A percentile compares a stretch with the other conserved stretches of the same genome.
Evolutionary conservation across 1,140 invertebrate genomes (phyloP).

Genomic region (Tenebrio molitor): DNA sequence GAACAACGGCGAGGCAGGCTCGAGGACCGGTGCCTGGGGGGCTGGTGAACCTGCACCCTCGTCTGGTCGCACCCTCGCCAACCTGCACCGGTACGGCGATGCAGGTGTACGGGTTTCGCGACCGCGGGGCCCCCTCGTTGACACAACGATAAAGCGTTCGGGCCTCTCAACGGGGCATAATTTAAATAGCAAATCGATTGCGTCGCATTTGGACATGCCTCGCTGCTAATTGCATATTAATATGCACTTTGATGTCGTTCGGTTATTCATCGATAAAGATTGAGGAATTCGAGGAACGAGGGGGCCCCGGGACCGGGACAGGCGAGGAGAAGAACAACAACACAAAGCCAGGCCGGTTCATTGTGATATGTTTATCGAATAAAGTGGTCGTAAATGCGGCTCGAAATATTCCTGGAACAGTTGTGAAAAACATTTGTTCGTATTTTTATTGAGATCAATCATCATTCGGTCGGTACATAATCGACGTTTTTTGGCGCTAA

Average conservation of each 20-base stretch:
- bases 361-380: background rate
- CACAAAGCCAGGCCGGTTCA: background rate
- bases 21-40: too few relatives aligned
- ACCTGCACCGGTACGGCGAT: too few relatives aligned
- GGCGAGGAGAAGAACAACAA: conserved; percentile 4
- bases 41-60: too few relatives aligned
- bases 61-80: too few relatives aligned
- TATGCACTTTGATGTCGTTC: conserved; percentile 25
- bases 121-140: background rate
- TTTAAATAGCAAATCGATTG: conserved; percentile 23
- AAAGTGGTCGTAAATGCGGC: conserved; percentile 1
- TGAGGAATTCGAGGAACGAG: conserved; percentile 9
- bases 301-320: too few relatives aligned
- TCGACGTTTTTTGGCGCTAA: conserved; percentile 21
- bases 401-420: background rate
- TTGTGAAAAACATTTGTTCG: too few relatives aligned
- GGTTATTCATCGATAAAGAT: conserved; percentile 6
- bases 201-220: conserved; percentile 20
- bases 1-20: too few relatives aligned
- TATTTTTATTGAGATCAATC: background rate
- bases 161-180: conserved; percentile 2
- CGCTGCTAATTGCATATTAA: conserved; percentile 17
- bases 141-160: too few relatives aligned
- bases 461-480: background rate
- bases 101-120: conserved; percentile 6